Base-by-base conservation (phyloP, 2,888 invertebrate species). In the Gerris lacustris region DNA sequence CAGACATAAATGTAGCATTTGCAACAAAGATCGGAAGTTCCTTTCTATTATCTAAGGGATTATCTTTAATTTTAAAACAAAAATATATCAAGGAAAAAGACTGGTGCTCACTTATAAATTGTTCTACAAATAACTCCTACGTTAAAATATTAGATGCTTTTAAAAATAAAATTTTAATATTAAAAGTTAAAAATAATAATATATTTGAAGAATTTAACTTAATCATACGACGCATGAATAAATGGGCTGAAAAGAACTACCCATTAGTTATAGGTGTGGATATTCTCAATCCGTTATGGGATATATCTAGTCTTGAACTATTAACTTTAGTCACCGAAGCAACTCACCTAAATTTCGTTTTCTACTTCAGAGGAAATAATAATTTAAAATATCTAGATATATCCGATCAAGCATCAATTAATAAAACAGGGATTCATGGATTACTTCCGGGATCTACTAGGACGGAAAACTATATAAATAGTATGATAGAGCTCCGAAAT, bases 321-420 rank as follows among this genome's bases (percentile, higher is more conserved):
- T 55, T 55, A 55, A 5, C 9, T 15, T 55, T 55, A 55, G 55
- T 55, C 15, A 11, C 55, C 15, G 55, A 11, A 55, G 15, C 9
- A 11, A 55, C 9, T 11, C 15, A 55, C 11, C 9, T 55, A 11
- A 9, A 55, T 55, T 55, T 55, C 15, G 15, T 55, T 55, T 55
- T 55, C 15, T 55, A 55, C 15, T 55, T 11, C 55, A 55, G 15
- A 55, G 55, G 55, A 55, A 15, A 15, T 15, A 55, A 55, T 55
- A 55, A 55, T 55, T 55, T 55, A 55, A 55, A 55, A 55, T 55
- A 11, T 55, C n/a, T n/a, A n/a, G n/a, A n/a, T n/a, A n/a, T n/a
- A n/a, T n/a, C n/a, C n/a, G n/a, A n/a, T n/a, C n/a, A n/a, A n/a
- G n/a, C n/a, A n/a, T n/a, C n/a, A n/a, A n/a, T n/a, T n/a, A n/a